A percentile compares a stretch with the other conserved stretches of the same genome.
phyloP scores from a whole-genome alignment of 1,140 invertebrate species.

The Psix sp. region DNA sequence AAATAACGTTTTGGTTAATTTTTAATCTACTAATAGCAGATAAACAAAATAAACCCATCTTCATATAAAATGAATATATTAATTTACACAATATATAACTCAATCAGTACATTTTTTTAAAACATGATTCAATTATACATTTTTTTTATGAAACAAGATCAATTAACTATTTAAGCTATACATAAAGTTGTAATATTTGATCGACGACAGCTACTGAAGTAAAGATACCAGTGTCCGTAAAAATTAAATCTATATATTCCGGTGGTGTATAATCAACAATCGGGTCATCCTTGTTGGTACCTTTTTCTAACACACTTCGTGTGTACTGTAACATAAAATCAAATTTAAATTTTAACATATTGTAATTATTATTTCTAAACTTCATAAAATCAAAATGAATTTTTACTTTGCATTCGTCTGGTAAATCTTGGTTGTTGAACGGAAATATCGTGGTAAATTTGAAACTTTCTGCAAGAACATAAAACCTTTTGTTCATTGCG shows the following conservation, averaged over 20 bases:
- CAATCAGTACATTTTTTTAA: neutral
- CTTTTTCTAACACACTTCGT: constrained; percentile 78
- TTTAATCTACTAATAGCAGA: too few relatives aligned
- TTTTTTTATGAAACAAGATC: neutral
- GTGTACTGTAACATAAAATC: constrained; percentile 80
- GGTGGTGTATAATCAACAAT: constrained; percentile 98
- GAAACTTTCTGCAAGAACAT: constrained; percentile 97
- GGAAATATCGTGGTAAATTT: constrained; percentile 97
- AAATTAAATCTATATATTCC: constrained; percentile 92
- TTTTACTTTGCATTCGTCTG: constrained; percentile 89
- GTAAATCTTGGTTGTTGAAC: constrained; percentile 93
- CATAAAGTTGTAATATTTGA: constrained; percentile 34
- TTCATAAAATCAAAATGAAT: constrained; percentile 25
- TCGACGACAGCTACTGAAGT: constrained; percentile 80
- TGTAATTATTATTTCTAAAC: constrained; percentile 13
- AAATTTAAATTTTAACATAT: neutral
- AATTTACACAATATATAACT: too few relatives aligned
- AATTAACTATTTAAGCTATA: constrained; percentile 9
- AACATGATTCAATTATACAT: neutral
- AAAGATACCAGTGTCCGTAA: constrained; percentile 96
- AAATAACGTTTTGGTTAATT: too few relatives aligned
- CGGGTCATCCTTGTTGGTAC: constrained; percentile 87
- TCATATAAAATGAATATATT: too few relatives aligned
- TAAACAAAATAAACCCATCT: too few relatives aligned
- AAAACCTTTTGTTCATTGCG: constrained; percentile 96